phyloP scores from a whole-genome alignment of 2,888 invertebrate species.

The Erebia ligea region DNA sequence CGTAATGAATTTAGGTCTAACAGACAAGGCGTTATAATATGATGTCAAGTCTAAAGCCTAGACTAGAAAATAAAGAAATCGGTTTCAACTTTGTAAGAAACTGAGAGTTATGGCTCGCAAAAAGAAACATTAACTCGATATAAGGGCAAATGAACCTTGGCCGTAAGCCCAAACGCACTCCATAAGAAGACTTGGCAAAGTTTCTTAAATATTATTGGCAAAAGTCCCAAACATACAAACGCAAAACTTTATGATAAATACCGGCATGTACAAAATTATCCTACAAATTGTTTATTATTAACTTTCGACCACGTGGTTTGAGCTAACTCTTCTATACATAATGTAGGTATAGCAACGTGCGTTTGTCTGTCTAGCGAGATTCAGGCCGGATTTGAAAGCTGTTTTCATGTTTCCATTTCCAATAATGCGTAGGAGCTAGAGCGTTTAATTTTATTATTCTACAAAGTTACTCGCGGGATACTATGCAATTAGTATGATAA shows the following conservation, averaged over 20 bases:
- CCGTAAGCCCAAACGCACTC: constrained; percentile 36
- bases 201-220: constrained; percentile 36
- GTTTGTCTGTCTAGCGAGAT: neutral
- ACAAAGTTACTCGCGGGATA: neutral
- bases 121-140: constrained; percentile 34
- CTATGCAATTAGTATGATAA: neutral
- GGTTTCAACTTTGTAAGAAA: constrained; percentile 19
- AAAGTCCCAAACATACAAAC: constrained; percentile 33
- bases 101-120: constrained; percentile 21
- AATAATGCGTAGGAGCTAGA: neutral
- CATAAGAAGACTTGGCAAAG: constrained; percentile 39
- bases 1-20: neutral
- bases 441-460: neutral
- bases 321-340: constrained; percentile 2
- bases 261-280: constrained; percentile 3
- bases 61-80: constrained; percentile 14
- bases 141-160: constrained; percentile 40
- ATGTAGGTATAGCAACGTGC: neutral
- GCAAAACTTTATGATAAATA: constrained; percentile 26
- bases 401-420: neutral
- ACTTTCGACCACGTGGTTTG: constrained; percentile 10
- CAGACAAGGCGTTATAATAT: neutral
- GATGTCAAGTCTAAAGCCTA: neutral
- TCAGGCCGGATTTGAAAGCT: constrained; percentile 8
- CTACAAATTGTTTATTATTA: constrained; percentile 22